These are phyloP conservation scores for Drosophila erecta DNA, from an alignment of 1,140 invertebrate species.

Conservation along the genomic window DNA sequence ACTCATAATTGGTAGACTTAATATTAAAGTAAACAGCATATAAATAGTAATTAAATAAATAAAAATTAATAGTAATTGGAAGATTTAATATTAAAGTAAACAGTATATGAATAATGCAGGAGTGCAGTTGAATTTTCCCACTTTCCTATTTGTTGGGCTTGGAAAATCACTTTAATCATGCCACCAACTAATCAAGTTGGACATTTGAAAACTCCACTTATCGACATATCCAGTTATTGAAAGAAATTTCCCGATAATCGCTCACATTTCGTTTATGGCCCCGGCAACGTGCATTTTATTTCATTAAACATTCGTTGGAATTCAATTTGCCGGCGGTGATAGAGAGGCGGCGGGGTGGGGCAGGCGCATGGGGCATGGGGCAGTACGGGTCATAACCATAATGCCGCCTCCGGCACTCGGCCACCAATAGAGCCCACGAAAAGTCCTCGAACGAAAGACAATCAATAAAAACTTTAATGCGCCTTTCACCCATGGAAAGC, in stretches of 20 bases:
- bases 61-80: too few species aligned
- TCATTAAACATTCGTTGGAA: conserved; percentile 52
- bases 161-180: background rate
- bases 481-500: conserved; percentile 64
- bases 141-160: background rate
- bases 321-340: conserved; percentile 39
- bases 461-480: conserved; percentile 75
- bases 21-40: too few species aligned
- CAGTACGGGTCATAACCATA: conserved; percentile 52
- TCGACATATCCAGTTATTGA: conserved; percentile 6
- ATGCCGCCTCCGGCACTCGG: conserved; percentile 40
- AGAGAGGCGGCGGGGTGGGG: conserved; percentile 1
- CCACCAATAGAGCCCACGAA: conserved; percentile 41
- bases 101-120: too few species aligned
- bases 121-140: background rate
- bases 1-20: too few species aligned
- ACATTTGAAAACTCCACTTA: conserved; percentile 16
- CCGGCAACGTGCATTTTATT: conserved; percentile 34
- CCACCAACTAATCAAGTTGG: conserved; percentile 3
- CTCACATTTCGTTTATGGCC: conserved; percentile 17
- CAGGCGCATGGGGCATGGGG: conserved; percentile 7
- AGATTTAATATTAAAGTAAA: too few species aligned
- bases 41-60: too few species aligned
- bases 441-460: conserved; percentile 47
- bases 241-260: conserved; percentile 41